Evolutionary conservation across 2,888 invertebrate genomes (phyloP), one percentile per base, ranked within the genome.

Genomic region (Eledona agricola): DNA sequence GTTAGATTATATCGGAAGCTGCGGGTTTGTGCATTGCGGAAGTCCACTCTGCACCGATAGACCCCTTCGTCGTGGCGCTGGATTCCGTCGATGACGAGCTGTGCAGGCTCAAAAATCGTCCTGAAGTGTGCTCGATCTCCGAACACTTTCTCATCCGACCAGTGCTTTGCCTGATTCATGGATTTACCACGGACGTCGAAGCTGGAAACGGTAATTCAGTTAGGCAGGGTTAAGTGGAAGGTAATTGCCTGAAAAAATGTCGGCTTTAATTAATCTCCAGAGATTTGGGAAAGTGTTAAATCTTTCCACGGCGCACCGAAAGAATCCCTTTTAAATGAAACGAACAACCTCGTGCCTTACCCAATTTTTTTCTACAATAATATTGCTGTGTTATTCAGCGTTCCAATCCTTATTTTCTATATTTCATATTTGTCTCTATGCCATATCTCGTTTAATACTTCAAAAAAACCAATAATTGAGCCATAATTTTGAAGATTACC

Each of bases 21-120:
- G 74, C 91, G 86, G 55, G 93, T 93, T 78, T 93, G 93, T 59
- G 91, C 90, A 76, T 91, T 90, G 59, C 89, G 83, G 80, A 93
- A 94, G 81, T 94, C 93, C 62, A 93, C 90, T 58, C 93, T 81
- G 77, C 94, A 94, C 58, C 93, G 83, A 80, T 93, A 94, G 64
- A 90, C 85, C 69, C 93, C 93, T 75, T 93, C 92, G 77, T 94
- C 94, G 71, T 87, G 86, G 31, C 92, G 83, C 78, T 90, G 88
- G 70, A 93, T 88, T 80, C 92, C 90, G 74, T 87, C 85, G 64
- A 89, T 83, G 72, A 89, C 86, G 69, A 93, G 83, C 59, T 88
- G 86, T 55, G 93, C 91, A 59, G 92, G 90, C 63, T 88, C 83
- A 43, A 89, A 86, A 50, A 87, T 81, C 46, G 90, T 86, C 70